Evolutionary conservation across 2,113 vertebrate species (phyloP), one percentile per base, ranked within the genome.

Genomic region (Dendrocopos noguchii): DNA sequence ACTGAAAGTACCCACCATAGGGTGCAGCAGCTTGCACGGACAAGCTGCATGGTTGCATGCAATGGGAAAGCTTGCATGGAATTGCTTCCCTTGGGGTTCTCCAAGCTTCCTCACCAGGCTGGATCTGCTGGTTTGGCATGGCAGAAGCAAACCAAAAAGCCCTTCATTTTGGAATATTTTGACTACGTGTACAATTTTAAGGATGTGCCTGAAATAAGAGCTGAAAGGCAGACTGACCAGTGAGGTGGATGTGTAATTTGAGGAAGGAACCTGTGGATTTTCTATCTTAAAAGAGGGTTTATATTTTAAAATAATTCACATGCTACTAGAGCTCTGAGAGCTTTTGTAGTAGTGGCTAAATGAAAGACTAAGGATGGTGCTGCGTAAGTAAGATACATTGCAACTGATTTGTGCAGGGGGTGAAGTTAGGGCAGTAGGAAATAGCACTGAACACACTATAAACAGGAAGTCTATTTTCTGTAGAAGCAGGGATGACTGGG

Each of bases 381-480:
- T 0, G 4, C 31, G 11, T 10, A 39, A 31, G 61, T 64, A 67
- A 87, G 79, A 29, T 7, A 12, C 6, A 10, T 28, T 0, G 1
- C 42, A n/a, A 33, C 9, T 0, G 1, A 19, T 66, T 75, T 68
- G 53, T 42, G 17, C 1, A 4, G 55, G 17, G 19, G 28, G 63
- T 50, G 77, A 53, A 79, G 39, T 31, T 24, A 9, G 6, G 60
- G 64, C 8, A 5, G 34, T 31, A 44, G 36, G 68, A 83, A 87
- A 84, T 2, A 27, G 47, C 2, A 2, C 21, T 0, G 4, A 81
- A 21, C 0, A 0, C 9, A 31, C 29, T 56, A 10, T 34, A 6
- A 74, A 36, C 2, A 5, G n/a, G 42, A 72, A 71, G 18, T 24
- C 73, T 80, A 0, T 74, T 31, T 75, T 59, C 28, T 46, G 24